A percentile compares a stretch with the other conserved stretches of the same genome.
phyloP scores from a whole-genome alignment of 1,140 invertebrate species.

The Cephus cinctus region DNA sequence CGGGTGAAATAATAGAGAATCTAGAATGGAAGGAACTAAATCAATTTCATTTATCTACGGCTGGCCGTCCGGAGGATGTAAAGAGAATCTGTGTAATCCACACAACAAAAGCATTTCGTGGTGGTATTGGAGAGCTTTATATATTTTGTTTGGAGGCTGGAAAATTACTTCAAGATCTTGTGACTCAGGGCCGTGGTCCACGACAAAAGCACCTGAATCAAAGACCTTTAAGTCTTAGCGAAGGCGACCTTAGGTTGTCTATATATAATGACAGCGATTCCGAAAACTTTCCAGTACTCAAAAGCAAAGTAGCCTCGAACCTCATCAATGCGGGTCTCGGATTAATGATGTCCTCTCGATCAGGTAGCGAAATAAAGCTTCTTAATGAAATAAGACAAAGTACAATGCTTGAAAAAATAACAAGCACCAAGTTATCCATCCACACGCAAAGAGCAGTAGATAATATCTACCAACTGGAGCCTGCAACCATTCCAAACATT shows the following conservation, averaged over 20 bases:
- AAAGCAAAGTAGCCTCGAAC: conserved; percentile 40
- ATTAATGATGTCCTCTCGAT: conserved; percentile 32
- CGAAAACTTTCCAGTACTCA: conserved; percentile 25
- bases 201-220: conserved; percentile 28
- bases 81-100: conserved; percentile 58
- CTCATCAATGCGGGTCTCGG: conserved; percentile 42
- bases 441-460: conserved; percentile 30
- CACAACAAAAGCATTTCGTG: conserved; percentile 55
- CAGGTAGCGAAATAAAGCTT: conserved; percentile 36
- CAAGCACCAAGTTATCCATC: not conserved
- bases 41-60: conserved; percentile 55
- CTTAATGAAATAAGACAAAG: conserved; percentile 21
- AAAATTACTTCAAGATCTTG: conserved; percentile 48
- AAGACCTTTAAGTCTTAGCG: conserved; percentile 55
- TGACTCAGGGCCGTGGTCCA: conserved; percentile 50
- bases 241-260: conserved; percentile 50
- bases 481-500: conserved; percentile 22
- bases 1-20: conserved; percentile 46
- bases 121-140: conserved; percentile 54
- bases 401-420: conserved; percentile 4
- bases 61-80: conserved; percentile 54
- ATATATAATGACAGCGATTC: conserved; percentile 19
- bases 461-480: conserved; percentile 41
- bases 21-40: conserved; percentile 58
- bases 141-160: conserved; percentile 55